phyloP scores from a whole-genome alignment of 2,797 vertebrate species.

The Botia kubotai region DNA sequence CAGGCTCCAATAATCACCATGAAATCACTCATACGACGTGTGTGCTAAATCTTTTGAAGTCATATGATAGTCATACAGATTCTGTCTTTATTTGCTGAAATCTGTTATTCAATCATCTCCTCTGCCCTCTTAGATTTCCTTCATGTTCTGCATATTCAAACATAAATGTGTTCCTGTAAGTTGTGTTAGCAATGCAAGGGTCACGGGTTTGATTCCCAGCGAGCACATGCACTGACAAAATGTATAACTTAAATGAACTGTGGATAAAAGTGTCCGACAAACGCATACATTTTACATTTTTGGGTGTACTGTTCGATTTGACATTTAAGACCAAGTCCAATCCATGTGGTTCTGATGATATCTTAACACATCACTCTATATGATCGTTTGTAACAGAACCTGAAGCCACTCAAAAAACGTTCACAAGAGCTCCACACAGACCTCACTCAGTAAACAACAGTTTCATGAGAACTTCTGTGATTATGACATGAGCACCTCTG shows the following conservation, averaged over 20 bases:
- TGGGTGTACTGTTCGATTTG: background rate
- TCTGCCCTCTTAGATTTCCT: too few species aligned
- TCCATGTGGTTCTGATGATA: background rate
- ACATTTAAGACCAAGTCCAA: slow-evolving; percentile 17
- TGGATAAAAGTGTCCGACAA: too few species aligned
- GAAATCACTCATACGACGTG: background rate
- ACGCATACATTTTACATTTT: background rate
- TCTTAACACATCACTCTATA: background rate
- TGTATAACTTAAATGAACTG: too few species aligned
- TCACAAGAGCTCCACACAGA: background rate
- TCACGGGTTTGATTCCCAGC: too few species aligned
- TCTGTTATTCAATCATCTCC: too few species aligned
- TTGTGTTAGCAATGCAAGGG: too few species aligned
- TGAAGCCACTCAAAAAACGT: background rate
- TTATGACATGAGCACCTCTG: slow-evolving; percentile 20
- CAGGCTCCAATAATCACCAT: background rate
- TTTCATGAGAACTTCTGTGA: slow-evolving; percentile 31
- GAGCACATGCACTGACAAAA: too few species aligned
- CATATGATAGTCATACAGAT: too few species aligned
- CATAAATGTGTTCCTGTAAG: too few species aligned
- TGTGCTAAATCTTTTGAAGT: too few species aligned
- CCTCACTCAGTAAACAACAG: slow-evolving; percentile 18
- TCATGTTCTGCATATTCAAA: too few species aligned
- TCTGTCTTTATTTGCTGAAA: too few species aligned
- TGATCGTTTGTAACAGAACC: background rate